Evolutionary conservation across 2,888 invertebrate species (phyloP), one percentile per base, ranked within the genome.

Genomic region (Melipona bicolor): DNA sequence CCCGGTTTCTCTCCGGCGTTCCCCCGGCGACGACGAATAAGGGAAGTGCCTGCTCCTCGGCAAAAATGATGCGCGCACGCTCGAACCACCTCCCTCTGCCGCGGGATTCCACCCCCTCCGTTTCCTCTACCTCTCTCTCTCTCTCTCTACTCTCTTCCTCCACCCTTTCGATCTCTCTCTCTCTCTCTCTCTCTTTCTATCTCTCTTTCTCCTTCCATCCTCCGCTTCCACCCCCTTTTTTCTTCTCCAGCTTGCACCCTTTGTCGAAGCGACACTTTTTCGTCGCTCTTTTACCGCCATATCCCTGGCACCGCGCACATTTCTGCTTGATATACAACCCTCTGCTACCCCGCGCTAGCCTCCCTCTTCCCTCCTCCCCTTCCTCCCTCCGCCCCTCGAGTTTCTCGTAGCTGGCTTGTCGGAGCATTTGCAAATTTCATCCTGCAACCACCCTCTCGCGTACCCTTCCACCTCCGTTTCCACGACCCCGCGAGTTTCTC

Each of bases 61-160:
- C 81, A 88, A 87, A 89, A 90, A 88, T 90, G 90, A 92, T 91
- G 90, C 90, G 87, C 89, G 91, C 90, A 91, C 88, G 90, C 89
- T 87, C 88, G 81, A 88, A 83, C 90, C 87, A 81, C 83, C 74
- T 76, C 78, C 78, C 79, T 74, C 77, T 62, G 43, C 50, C 71
- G 64, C 71, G 64, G 21, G 32, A 79, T 83, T 81, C 81, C 90
- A 84, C 87, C 88, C 87, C 85, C 86, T 68, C 68, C 78, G 73
- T 67, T 72, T 83, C 50, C 59, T 75, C 77, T 71, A 59, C 68
- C 72, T 65, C 76, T 78, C 77, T 82, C 81, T 77, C 75, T 36
- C 36, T 36, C 36, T 77, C 80, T 69, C 70, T 76, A 62, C 36
- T 24, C 56, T 59, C n/a, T 59, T 59, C 5, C 56, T 59, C 56